These are phyloP conservation scores for Ips typographus DNA, from an alignment of 1,140 invertebrate genomes.

Conservation along the genomic window DNA sequence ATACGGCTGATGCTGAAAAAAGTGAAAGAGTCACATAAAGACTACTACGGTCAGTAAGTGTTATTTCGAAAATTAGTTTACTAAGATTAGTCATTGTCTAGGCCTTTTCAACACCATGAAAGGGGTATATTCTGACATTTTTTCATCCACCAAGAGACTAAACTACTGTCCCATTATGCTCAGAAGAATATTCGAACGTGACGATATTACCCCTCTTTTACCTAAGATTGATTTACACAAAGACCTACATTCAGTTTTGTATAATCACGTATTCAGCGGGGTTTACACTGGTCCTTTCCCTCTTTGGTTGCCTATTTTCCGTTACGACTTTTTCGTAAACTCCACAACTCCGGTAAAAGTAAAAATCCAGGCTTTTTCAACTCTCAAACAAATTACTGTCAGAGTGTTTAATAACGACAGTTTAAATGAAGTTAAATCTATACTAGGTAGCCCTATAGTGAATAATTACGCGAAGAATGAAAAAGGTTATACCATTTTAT, in stretches of 20 bases:
- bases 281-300: background rate
- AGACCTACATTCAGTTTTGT: conserved; percentile 29
- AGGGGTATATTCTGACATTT: conserved; percentile 16
- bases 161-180: conserved; percentile 25
- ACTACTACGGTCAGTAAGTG: conserved; percentile 13
- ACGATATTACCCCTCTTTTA: conserved; percentile 1
- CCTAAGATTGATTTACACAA: conserved; percentile 19
- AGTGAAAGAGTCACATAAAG: conserved; percentile 14
- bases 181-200: conserved; percentile 29
- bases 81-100: conserved; percentile 9
- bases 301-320: conserved; percentile 34
- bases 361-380: conserved; percentile 43
- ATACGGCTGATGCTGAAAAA: conserved; percentile 28
- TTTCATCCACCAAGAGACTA: conserved; percentile 17
- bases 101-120: conserved; percentile 22
- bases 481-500: conserved; percentile 49
- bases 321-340: conserved; percentile 36
- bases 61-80: background rate
- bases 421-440: conserved; percentile 40
- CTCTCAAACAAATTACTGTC: conserved; percentile 41
- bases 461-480: conserved; percentile 37
- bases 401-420: conserved; percentile 51
- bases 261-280: conserved; percentile 18
- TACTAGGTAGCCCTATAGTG: conserved; percentile 41
- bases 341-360: conserved; percentile 36